phyloP scores from a whole-genome alignment of 2,888 invertebrate genomes.

The Hyles lineata region DNA sequence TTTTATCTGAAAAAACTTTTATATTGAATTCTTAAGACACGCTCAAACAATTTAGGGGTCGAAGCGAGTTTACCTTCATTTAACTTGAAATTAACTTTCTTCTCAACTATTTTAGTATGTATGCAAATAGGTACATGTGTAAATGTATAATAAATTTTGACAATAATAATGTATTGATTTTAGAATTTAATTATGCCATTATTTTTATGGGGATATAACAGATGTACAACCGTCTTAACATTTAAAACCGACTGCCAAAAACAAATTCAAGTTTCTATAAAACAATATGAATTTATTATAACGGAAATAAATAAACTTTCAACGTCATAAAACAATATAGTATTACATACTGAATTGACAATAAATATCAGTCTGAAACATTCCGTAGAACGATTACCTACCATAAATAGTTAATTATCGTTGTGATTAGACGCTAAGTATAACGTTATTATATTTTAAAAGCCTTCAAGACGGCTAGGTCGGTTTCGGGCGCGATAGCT shows the following conservation, averaged over 20 bases:
- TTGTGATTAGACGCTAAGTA: conserved; percentile 81
- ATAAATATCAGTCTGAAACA: conserved; percentile 10
- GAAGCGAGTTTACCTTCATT: neutral
- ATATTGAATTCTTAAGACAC: conserved; percentile 10
- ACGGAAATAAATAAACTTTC: conserved; percentile 4
- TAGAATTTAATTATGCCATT: neutral
- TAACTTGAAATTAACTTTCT: neutral
- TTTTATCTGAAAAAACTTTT: neutral
- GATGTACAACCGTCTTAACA: neutral
- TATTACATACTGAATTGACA: neutral
- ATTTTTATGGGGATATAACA: neutral
- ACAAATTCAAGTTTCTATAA: conserved; percentile 14
- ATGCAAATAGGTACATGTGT: conserved; percentile 22
- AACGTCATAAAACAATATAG: neutral
- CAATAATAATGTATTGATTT: neutral
- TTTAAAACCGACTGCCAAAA: conserved; percentile 16
- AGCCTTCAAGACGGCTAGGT: conserved; percentile 81
- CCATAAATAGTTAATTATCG: conserved; percentile 51
- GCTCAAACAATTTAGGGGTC: neutral
- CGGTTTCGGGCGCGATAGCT: conserved; percentile 57
- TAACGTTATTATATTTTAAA: conserved; percentile 65
- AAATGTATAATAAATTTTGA: neutral
- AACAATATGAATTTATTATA: conserved; percentile 22
- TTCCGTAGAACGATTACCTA: conserved; percentile 35
- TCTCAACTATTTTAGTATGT: conserved; percentile 10